Evolutionary conservation across 2,797 vertebrate genomes (phyloP).

Genomic region (Pyrocephalus nanus): DNA sequence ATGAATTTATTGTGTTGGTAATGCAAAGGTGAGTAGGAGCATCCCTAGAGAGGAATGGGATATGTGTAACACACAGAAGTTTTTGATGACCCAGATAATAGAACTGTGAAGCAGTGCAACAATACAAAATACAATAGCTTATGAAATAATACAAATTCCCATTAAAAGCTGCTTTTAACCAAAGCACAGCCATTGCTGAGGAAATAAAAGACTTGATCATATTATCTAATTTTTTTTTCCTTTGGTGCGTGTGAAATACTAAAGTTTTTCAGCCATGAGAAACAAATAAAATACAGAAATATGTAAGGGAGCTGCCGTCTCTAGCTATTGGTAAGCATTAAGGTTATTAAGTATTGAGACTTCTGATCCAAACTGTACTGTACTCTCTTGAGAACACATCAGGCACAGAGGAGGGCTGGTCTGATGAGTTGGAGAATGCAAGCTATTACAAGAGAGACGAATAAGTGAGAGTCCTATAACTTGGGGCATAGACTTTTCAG

Average conservation of each 20-base stretch:
- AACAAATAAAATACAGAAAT: not conserved
- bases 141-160: not conserved
- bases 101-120: not conserved
- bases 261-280: not conserved
- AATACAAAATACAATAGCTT: not conserved
- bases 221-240: not conserved
- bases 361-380: not conserved
- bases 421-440: not conserved
- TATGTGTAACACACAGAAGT: rapidly evolving
- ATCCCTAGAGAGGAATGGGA: not conserved
- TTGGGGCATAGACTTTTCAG: not conserved
- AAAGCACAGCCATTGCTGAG: not conserved
- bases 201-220: not conserved
- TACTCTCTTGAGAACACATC: not conserved
- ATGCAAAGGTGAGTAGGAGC: not conserved
- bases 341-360: not conserved
- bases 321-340: not conserved
- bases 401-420: not conserved
- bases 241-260: not conserved
- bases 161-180: not conserved
- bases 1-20: not conserved
- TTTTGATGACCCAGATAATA: not conserved
- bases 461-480: not conserved
- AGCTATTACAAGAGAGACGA: not conserved
- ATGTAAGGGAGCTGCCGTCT: not conserved